These are phyloP conservation scores for Pemphredon lugubris DNA, from an alignment of 2,888 invertebrate species.

Conservation along the genomic window DNA sequence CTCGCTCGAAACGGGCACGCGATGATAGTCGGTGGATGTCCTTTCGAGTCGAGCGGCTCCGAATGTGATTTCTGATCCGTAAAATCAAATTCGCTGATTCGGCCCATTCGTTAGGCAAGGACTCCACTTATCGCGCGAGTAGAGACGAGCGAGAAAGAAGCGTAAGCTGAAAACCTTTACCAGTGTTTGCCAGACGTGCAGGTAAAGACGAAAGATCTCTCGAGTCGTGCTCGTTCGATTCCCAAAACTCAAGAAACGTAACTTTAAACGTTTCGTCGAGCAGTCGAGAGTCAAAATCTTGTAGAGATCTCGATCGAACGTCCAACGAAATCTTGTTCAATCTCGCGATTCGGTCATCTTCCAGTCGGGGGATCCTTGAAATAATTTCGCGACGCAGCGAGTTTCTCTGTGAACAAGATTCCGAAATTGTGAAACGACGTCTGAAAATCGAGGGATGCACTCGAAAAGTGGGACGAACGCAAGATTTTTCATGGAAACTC, in stretches of 20 bases:
- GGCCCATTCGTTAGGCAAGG: conserved; percentile 13
- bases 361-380: not conserved
- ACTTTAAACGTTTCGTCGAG: too few species aligned
- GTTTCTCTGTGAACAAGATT: not conserved
- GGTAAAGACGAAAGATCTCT: not conserved
- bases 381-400: not conserved
- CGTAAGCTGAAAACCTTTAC: too few species aligned
- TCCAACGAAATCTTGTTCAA: too few species aligned
- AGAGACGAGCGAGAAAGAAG: too few species aligned
- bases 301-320: too few species aligned
- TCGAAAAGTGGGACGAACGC: not conserved
- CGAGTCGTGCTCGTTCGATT: too few species aligned
- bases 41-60: conserved; percentile 3
- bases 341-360: too few species aligned
- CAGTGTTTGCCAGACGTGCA: not conserved
- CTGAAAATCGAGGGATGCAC: not conserved
- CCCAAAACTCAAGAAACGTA: too few species aligned
- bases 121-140: not conserved
- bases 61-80: conserved; percentile 5
- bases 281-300: too few species aligned
- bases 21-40: not conserved
- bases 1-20: not conserved
- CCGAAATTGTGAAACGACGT: too few species aligned
- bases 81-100: conserved; percentile 20
- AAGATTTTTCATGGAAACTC: conserved; percentile 30